phyloP scores from a whole-genome alignment of 1,140 invertebrate species.

The Orius laevigatus region DNA sequence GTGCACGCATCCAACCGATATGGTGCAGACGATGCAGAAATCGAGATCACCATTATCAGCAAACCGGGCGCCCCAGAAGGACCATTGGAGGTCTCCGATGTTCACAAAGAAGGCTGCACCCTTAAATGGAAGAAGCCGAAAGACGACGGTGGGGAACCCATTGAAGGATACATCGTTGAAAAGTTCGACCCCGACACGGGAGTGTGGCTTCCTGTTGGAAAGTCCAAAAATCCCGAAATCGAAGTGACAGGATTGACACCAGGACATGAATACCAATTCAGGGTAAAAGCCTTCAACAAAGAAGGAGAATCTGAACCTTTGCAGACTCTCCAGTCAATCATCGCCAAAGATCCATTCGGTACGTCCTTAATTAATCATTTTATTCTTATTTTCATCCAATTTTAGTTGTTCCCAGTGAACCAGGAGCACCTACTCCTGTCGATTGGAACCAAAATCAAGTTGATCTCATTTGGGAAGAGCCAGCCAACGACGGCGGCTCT shows the following conservation, averaged over 20 bases:
- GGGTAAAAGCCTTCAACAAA: conserved; percentile 92
- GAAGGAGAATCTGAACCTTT: conserved; percentile 95
- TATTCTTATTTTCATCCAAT: conserved; percentile 9
- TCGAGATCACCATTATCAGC: conserved; percentile 82
- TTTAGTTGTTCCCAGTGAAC: conserved; percentile 57
- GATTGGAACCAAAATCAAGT: conserved; percentile 87
- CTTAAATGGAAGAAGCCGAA: conserved; percentile 95
- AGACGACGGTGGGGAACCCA: conserved; percentile 91
- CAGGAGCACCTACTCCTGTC: conserved; percentile 67
- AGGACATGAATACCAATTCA: conserved; percentile 94
- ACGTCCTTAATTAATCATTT: conserved; percentile 28
- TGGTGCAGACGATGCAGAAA: conserved; percentile 74
- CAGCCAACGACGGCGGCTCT: conserved; percentile 71
- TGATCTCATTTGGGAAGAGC: conserved; percentile 71
- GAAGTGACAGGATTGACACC: conserved; percentile 75
- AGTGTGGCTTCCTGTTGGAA: conserved; percentile 75
- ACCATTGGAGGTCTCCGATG: conserved; percentile 85
- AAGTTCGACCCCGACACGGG: conserved; percentile 86
- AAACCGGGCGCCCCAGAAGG: conserved; percentile 87
- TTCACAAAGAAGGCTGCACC: conserved; percentile 87
- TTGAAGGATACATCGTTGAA: conserved; percentile 89
- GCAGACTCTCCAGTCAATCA: conserved; percentile 74
- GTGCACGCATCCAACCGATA: conserved; percentile 72
- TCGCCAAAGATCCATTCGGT: conserved; percentile 96
- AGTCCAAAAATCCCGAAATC: conserved; percentile 64